Base-by-base conservation (phyloP, 2,113 vertebrate genomes). In the Saccopteryx leptura region DNA sequence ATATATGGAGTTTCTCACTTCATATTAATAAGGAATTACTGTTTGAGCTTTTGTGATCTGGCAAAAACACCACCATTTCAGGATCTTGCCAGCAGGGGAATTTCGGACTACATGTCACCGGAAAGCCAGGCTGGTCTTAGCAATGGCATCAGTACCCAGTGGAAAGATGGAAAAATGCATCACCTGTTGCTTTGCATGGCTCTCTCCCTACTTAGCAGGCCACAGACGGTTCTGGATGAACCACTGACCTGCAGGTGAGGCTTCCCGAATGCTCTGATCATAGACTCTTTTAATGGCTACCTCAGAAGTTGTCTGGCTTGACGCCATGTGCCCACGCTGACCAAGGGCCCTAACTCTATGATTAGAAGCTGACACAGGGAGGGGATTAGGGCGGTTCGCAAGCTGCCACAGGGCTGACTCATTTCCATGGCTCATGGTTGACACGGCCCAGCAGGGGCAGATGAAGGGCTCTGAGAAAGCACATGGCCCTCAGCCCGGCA, bases 361-460 rank as follows among this genome's bases (percentile, higher is more conserved):
- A 94, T 88, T 83, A 65, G 90, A 89, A 82, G 66, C 24, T 91
- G 68, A 74, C 61, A 48, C 17, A 0, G 7, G 52, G 66, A 63
- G 46, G 60, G 72, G 65, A 39, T n/a, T 26, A 48, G 71, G 74
- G 71, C 46, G 90, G 58, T 15, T 89, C 80, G 24, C 15, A 28
- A 54, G 65, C 50, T 68, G 61, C 80, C 87, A 72, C 5, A 26
- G 19, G 28, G 46, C 86, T 96, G 90, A 90, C 80, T 93, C 76
- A 63, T 33, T 58, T 52, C 31, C 50, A 19, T 23, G 71, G 61
- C 75, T 90, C 60, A 31, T 0, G 12, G 14, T 26, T 26, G 68
- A 88, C 1, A 10, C 15, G 1, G 31, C n/a, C 61, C n/a, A 63
- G 23, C 12, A 5, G 4, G 18, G 54, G 78, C 71, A 50, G 31